Evolutionary conservation across 2,888 invertebrate genomes (phyloP).

Genomic region (Masnerella sp.): DNA sequence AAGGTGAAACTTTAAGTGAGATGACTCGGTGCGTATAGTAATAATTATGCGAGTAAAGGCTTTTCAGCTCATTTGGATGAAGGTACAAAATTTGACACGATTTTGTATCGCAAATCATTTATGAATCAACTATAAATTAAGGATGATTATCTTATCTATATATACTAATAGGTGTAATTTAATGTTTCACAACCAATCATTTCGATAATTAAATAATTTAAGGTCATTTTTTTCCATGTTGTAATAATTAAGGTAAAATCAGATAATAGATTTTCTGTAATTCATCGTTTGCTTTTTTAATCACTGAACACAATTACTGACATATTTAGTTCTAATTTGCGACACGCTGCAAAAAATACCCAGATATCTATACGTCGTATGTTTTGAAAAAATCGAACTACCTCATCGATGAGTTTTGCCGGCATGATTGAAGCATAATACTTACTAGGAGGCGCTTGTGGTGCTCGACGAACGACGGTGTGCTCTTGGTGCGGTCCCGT

Average conservation of each 20-base stretch:
- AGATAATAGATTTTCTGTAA: no score
- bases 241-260: no score
- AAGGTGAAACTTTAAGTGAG: slow-evolving; percentile 40
- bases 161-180: no score
- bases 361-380: slow-evolving; percentile 22
- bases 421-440: no score
- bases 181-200: no score
- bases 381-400: slow-evolving; percentile 37
- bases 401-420: slow-evolving; percentile 47
- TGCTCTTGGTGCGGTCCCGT: slow-evolving; percentile 82
- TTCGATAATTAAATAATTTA: background rate
- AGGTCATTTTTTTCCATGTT: no score
- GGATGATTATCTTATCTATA: no score
- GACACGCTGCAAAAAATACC: slow-evolving; percentile 20
- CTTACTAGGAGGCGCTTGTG: slow-evolving; percentile 78
- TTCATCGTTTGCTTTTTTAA: no score
- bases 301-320: no score
- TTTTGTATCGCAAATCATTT: slow-evolving; percentile 46
- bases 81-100: slow-evolving; percentile 4
- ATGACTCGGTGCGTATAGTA: slow-evolving; percentile 37
- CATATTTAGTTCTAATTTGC: slow-evolving; percentile 27
- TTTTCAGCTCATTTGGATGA: background rate
- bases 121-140: no score
- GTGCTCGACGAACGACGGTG: slow-evolving; percentile 86
- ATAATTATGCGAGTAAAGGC: slow-evolving; percentile 28